These are phyloP conservation scores for Diogma glabrata DNA, from an alignment of 2,888 invertebrate species.

Conservation along the genomic window DNA sequence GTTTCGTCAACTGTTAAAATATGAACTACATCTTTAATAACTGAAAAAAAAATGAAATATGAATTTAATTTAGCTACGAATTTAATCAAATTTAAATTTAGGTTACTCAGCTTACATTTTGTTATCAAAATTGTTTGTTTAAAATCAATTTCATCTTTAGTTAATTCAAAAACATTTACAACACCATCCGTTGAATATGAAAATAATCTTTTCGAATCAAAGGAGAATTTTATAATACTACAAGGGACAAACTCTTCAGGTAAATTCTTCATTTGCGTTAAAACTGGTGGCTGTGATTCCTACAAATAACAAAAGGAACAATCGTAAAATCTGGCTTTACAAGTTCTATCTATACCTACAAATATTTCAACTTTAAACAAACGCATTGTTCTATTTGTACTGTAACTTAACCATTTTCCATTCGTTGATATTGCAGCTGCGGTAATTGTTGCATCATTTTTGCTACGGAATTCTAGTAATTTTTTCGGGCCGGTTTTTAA, in stretches of 20 bases:
- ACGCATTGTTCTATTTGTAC: constrained; percentile 52
- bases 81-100: not conserved
- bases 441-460: constrained; percentile 52
- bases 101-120: constrained; percentile 24
- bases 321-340: too few species aligned
- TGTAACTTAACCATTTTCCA: constrained; percentile 62
- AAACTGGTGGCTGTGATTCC: constrained; percentile 23
- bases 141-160: constrained; percentile 29
- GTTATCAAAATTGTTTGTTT: constrained; percentile 31
- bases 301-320: constrained; percentile 19
- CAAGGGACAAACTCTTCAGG: constrained; percentile 31
- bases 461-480: constrained; percentile 54
- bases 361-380: constrained; percentile 45
- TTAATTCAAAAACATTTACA: constrained; percentile 34
- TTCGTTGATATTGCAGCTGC: constrained; percentile 59
- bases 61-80: not conserved
- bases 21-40: constrained; percentile 44
- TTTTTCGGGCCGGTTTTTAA: constrained; percentile 44
- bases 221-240: constrained; percentile 34
- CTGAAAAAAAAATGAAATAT: constrained; percentile 31
- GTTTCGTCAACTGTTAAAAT: constrained; percentile 41
- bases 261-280: constrained; percentile 32
- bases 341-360: too few species aligned
- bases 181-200: constrained; percentile 33
- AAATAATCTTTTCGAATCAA: constrained; percentile 35